Evolutionary conservation across 2,113 vertebrate species (phyloP).

Genomic region (cat (Felis catus)): DNA sequence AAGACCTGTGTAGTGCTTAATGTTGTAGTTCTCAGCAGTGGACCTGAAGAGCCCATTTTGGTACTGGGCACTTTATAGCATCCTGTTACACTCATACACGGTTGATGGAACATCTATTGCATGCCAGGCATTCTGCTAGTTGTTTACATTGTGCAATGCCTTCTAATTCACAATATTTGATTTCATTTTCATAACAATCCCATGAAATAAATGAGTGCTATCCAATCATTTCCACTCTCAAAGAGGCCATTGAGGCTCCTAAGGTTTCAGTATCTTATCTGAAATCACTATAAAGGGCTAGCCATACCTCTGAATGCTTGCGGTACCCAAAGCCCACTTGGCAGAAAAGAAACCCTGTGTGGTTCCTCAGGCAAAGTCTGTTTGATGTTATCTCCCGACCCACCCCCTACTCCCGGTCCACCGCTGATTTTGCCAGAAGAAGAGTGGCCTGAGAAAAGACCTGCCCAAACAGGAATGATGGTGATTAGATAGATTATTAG

Average conservation of each 20-base stretch:
- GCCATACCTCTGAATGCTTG: neutral
- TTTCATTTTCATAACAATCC: neutral
- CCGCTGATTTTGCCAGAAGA: neutral
- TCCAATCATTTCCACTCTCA: constrained; percentile 12
- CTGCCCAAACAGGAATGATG: neutral
- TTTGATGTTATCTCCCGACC: neutral
- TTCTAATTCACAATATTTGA: neutral
- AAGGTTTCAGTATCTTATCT: neutral
- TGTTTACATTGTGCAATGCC: neutral
- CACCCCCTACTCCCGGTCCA: neutral
- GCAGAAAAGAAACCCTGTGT: neutral
- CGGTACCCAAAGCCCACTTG: neutral
- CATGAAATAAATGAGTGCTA: neutral
- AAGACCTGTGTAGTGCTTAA: neutral
- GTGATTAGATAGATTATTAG: neutral
- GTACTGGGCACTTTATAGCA: neutral
- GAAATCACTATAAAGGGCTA: neutral
- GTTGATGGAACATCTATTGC: neutral
- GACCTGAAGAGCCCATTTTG: neutral
- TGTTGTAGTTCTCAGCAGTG: neutral
- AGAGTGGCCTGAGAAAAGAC: neutral
- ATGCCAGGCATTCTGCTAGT: neutral
- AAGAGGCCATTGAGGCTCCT: neutral
- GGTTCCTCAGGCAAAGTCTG: neutral
- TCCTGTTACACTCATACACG: neutral